phyloP scores from a whole-genome alignment of 2,888 invertebrate species.

The Mythimna pallens region DNA sequence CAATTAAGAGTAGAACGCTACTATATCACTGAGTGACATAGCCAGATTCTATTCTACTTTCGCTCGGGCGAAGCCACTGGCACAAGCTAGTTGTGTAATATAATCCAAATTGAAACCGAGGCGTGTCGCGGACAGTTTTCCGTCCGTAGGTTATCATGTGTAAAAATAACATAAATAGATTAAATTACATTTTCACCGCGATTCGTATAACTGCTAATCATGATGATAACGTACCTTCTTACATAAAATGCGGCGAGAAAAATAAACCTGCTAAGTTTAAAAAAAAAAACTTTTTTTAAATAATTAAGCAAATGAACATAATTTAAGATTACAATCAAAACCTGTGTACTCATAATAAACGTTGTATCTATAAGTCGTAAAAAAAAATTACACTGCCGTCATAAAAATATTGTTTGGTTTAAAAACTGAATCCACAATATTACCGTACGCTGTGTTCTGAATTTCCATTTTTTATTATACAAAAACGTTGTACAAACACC shows the following conservation, averaged over 20 bases:
- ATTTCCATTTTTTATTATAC: background rate
- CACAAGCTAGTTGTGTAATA: background rate
- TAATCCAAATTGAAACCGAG: slow-evolving; percentile 8
- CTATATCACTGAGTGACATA: too few relatives aligned
- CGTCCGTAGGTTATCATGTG: background rate
- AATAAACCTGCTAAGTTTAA: background rate
- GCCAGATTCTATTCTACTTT: too few relatives aligned
- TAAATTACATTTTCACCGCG: background rate
- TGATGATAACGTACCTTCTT: background rate
- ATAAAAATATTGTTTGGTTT: background rate
- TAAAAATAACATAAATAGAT: background rate
- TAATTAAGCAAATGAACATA: background rate
- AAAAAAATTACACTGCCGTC: background rate
- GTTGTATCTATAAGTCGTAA: background rate
- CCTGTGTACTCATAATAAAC: background rate
- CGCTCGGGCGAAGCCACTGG: too few relatives aligned
- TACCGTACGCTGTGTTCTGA: background rate
- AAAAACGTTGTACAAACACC: background rate
- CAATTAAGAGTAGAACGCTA: too few relatives aligned
- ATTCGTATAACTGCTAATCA: background rate
- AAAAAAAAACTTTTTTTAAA: background rate
- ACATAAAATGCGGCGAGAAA: background rate
- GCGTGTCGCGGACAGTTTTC: background rate
- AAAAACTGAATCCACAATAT: background rate
- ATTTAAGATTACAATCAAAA: too few relatives aligned